These are phyloP conservation scores for Muscidifurax raptorellus DNA, from an alignment of 1,140 invertebrate species.

Conservation along the genomic window DNA sequence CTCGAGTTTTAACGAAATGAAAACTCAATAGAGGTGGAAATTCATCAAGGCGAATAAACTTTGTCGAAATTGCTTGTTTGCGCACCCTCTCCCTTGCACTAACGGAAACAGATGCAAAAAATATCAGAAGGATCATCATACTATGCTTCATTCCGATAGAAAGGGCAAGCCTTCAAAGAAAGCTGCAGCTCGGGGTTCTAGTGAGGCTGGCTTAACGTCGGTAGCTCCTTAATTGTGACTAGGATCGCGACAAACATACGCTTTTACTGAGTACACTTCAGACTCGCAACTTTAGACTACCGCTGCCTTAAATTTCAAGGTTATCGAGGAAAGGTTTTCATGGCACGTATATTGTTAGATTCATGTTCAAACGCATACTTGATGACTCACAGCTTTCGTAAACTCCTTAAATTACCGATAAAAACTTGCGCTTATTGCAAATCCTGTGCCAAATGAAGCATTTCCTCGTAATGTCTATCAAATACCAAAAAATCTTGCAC, in stretches of 20 bases:
- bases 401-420: too few relatives aligned
- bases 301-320: neutral
- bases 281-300: constrained; percentile 3
- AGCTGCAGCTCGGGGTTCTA: too few relatives aligned
- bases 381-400: neutral
- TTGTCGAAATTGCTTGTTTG: neutral
- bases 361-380: neutral
- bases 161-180: neutral
- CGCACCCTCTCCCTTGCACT: too few relatives aligned
- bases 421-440: too few relatives aligned
- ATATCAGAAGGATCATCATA: neutral
- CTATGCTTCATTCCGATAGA: neutral
- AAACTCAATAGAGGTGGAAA: neutral
- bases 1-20: neutral
- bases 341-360: neutral
- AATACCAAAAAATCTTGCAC: neutral
- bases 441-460: too few relatives aligned
- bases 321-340: neutral
- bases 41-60: neutral
- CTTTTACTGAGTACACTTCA: neutral
- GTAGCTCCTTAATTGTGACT: too few relatives aligned
- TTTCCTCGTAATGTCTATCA: too few relatives aligned
- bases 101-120: neutral
- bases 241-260: too few relatives aligned
- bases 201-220: too few relatives aligned